These are phyloP conservation scores for Pheosia gnoma DNA, from an alignment of 2,888 invertebrate genomes.

Conservation along the genomic window DNA sequence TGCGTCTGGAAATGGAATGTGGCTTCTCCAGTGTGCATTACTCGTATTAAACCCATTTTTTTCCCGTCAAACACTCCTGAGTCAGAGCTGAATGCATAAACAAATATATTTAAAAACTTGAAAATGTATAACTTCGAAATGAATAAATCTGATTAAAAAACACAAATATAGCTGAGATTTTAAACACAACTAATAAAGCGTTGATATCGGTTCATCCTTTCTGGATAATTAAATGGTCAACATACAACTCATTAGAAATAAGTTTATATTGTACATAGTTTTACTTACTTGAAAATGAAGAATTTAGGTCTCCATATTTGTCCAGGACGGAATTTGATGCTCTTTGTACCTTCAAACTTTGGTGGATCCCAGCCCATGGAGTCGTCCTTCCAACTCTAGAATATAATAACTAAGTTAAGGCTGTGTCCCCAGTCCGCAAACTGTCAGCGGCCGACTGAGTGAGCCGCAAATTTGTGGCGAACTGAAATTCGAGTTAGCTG, in stretches of 20 bases:
- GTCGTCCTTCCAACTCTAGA: slow-evolving; percentile 86
- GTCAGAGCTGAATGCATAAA: slow-evolving; percentile 52
- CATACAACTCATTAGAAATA: no score
- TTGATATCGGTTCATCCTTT: no score
- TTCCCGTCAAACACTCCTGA: slow-evolving; percentile 52
- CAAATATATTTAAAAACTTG: neutral
- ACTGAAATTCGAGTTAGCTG: no score
- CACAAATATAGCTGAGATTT: no score
- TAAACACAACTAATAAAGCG: no score
- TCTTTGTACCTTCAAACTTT: slow-evolving; percentile 80
- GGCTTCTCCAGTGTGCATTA: slow-evolving; percentile 64
- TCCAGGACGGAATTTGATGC: slow-evolving; percentile 75
- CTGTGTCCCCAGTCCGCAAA: no score
- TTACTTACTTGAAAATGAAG: slow-evolving; percentile 69
- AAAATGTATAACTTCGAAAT: no score
- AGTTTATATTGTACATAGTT: no score
- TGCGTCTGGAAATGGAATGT: slow-evolving; percentile 64
- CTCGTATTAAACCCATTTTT: slow-evolving; percentile 59
- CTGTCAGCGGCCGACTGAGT: no score
- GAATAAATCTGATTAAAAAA: no score
- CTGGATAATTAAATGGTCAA: no score
- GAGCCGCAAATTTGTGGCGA: no score
- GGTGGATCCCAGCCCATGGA: slow-evolving; percentile 85
- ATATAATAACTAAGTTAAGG: neutral
- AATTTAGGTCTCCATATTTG: slow-evolving; percentile 86